These are phyloP conservation scores for Gobiocypris rarus DNA, from an alignment of 2,113 vertebrate species.

Conservation along the genomic window DNA sequence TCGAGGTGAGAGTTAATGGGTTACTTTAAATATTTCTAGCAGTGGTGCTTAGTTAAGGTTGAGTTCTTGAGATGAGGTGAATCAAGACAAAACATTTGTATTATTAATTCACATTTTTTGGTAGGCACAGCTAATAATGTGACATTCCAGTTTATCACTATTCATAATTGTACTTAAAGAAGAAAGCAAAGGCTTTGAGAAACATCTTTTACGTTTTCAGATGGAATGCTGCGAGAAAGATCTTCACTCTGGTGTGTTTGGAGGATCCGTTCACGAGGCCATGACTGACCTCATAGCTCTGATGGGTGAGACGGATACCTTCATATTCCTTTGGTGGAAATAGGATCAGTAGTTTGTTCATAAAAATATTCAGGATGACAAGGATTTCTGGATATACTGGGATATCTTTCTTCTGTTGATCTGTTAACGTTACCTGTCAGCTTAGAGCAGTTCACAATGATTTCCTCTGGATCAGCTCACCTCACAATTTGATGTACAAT, in stretches of 20 bases:
- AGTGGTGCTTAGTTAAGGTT: neutral
- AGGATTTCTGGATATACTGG: neutral
- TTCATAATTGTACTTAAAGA: too few relatives aligned
- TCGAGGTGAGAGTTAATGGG: constrained; percentile 75
- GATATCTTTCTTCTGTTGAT: neutral
- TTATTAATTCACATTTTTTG: too few relatives aligned
- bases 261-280: constrained; percentile 93
- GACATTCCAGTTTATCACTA: too few relatives aligned
- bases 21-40: neutral
- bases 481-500: neutral
- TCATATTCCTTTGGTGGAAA: neutral
- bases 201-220: constrained; percentile 57
- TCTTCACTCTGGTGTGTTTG: constrained; percentile 95
- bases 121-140: too few relatives aligned
- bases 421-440: neutral
- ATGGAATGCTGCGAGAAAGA: constrained; percentile 85
- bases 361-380: neutral
- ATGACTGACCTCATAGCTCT: constrained; percentile 92
- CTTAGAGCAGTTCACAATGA: neutral
- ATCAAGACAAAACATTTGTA: too few relatives aligned
- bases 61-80: neutral
- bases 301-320: constrained; percentile 82
- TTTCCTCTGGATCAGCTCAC: neutral
- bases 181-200: neutral
- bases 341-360: neutral